Evolutionary conservation across 2,797 vertebrate genomes (phyloP).

Genomic region (Anguilla megastoma): DNA sequence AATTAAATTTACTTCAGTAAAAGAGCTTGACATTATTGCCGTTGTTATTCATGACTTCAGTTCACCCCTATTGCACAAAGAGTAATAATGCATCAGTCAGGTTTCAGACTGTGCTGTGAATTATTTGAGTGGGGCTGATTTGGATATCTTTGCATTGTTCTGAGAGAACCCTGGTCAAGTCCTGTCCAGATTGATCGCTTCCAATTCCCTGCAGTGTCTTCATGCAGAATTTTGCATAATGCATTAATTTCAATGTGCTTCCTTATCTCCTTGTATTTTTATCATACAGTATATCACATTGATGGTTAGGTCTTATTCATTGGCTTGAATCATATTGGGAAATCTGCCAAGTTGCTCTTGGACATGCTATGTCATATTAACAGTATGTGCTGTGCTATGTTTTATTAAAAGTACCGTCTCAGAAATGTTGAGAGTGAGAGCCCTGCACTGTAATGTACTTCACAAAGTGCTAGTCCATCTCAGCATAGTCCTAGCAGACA

Average conservation of each 20-base stretch:
- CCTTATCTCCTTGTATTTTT: constrained; percentile 48
- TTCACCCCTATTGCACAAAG: constrained; percentile 38
- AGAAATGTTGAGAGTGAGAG: constrained; percentile 39
- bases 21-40: constrained; percentile 3
- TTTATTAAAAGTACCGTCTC: constrained; percentile 74
- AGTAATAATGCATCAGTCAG: constrained; percentile 50
- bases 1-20: constrained; percentile 21
- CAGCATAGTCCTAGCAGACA: constrained; percentile 41
- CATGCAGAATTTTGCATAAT: neutral
- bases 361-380: constrained; percentile 71
- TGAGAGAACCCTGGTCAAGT: constrained; percentile 33
- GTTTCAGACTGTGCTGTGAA: constrained; percentile 24
- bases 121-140: constrained; percentile 46
- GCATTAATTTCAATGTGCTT: constrained; percentile 29
- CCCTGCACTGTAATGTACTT: constrained; percentile 43
- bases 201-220: neutral
- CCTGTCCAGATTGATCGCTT: constrained; percentile 32
- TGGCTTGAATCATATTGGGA: constrained; percentile 69
- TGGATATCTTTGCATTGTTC: constrained; percentile 52
- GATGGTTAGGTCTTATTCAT: constrained; percentile 56
- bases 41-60: constrained; percentile 40
- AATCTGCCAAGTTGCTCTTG: constrained; percentile 66
- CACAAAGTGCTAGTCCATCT: constrained; percentile 60
- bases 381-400: constrained; percentile 55
- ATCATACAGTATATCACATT: constrained; percentile 51